phyloP scores from a whole-genome alignment of 2,888 invertebrate species.

The Rhagonycha fulva region DNA sequence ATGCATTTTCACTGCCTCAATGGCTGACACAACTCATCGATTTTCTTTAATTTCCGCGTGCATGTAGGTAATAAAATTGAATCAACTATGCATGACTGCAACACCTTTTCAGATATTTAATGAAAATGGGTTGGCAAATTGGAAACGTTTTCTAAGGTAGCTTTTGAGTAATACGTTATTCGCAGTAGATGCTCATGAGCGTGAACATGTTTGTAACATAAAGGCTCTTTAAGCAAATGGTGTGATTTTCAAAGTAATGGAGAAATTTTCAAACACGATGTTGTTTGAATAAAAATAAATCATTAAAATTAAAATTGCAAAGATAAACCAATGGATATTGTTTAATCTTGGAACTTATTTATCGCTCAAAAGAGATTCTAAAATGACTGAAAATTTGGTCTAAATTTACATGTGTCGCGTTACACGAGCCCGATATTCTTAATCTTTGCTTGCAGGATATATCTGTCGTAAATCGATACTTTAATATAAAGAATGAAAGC shows the following conservation, averaged over 20 bases:
- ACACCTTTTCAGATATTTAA: background rate
- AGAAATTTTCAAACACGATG: background rate
- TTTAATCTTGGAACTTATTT: background rate
- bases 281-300: background rate
- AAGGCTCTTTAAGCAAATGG: background rate
- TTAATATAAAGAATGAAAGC: slow-evolving; percentile 2
- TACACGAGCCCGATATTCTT: background rate
- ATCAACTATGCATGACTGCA: background rate
- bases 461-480: slow-evolving; percentile 4
- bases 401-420: background rate
- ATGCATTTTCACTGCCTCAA: background rate
- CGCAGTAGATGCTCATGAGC: background rate
- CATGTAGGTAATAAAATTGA: background rate
- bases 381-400: background rate
- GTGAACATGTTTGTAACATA: background rate
- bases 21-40: background rate
- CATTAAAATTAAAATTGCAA: background rate
- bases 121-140: background rate
- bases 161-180: background rate
- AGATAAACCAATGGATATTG: background rate
- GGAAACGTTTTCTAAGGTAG: background rate
- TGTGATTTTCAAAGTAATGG: background rate
- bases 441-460: slow-evolving; percentile 2
- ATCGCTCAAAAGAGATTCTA: background rate
- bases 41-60: background rate